Conservation (phyloP, 2,888 invertebrate species). For the Eugnorisma glareosa region DNA sequence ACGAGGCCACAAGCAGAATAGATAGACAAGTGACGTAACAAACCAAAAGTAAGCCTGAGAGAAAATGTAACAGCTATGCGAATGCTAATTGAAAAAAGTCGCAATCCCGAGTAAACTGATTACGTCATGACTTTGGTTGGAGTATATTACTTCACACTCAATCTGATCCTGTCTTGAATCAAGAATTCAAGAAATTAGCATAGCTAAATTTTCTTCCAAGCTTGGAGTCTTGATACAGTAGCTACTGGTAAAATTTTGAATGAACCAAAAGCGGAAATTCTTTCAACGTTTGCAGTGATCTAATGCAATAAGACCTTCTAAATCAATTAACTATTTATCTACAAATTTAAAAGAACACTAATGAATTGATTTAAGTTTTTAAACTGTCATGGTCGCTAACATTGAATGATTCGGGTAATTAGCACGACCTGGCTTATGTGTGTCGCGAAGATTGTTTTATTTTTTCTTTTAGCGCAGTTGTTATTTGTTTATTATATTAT, state of each 20-base stretch:
- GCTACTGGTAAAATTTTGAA: conserved; percentile 14
- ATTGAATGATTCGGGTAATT: conserved; percentile 65
- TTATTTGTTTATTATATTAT: conserved; percentile 38
- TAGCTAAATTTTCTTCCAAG: conserved; percentile 10
- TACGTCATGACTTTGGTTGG: conserved; percentile 43
- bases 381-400: too few relatives aligned
- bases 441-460: conserved; percentile 58
- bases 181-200: conserved; percentile 46
- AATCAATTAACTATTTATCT: conserved; percentile 46
- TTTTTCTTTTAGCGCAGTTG: conserved; percentile 28
- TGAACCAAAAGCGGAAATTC: conserved; percentile 28
- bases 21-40: conserved; percentile 55
- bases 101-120: conserved; percentile 36
- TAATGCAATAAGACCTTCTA: conserved; percentile 43
- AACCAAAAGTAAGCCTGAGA: conserved; percentile 49
- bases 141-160: conserved; percentile 36
- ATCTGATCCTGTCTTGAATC: conserved; percentile 38
- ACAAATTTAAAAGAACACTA: conserved; percentile 53
- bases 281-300: conserved; percentile 26
- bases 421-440: conserved; percentile 63
- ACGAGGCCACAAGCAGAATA: conserved; percentile 56
- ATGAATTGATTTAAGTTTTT: too few relatives aligned
- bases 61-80: conserved; percentile 49
- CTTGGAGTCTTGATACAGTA: neutral
- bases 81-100: conserved; percentile 40